phyloP scores from a whole-genome alignment of 2,113 vertebrate species.

The Rafetus swinhoei region DNA sequence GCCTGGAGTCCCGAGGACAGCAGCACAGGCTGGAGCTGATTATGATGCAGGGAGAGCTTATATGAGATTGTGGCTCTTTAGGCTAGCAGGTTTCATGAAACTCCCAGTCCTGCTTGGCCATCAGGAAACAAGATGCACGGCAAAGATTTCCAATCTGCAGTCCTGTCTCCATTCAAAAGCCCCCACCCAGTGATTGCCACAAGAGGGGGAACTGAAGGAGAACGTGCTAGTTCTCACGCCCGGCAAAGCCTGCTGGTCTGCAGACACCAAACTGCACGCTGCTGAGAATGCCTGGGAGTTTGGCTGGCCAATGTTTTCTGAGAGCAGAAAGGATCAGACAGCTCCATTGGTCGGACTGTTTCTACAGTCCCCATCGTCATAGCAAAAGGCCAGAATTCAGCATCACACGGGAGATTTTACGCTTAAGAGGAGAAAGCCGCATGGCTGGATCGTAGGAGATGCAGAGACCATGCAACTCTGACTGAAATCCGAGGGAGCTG shows the following conservation, averaged over 20 bases:
- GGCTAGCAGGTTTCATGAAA: not conserved
- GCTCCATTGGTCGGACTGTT: not conserved
- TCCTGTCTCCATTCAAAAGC: not conserved
- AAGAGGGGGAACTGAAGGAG: not conserved
- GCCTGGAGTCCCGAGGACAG: not conserved
- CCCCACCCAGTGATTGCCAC: not conserved
- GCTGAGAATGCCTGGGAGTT: not conserved
- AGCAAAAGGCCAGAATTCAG: constrained; percentile 18
- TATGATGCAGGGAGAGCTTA: accelerated
- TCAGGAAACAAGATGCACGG: not conserved
- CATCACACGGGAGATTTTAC: not conserved
- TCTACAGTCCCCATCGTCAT: not conserved
- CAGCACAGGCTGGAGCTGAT: not conserved
- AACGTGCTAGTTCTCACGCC: not conserved
- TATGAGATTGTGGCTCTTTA: not conserved
- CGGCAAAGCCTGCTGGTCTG: constrained; percentile 8
- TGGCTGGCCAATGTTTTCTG: not conserved
- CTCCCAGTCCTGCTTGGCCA: not conserved
- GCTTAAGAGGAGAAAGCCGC: not conserved
- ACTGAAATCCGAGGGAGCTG: not conserved
- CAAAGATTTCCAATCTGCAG: not conserved
- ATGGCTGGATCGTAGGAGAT: not conserved
- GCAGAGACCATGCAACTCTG: not conserved
- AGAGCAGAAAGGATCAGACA: not conserved
- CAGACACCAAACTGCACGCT: not conserved